Evolutionary conservation across 2,888 invertebrate species (phyloP).

Genomic region (Arrhopalites spinosus): DNA sequence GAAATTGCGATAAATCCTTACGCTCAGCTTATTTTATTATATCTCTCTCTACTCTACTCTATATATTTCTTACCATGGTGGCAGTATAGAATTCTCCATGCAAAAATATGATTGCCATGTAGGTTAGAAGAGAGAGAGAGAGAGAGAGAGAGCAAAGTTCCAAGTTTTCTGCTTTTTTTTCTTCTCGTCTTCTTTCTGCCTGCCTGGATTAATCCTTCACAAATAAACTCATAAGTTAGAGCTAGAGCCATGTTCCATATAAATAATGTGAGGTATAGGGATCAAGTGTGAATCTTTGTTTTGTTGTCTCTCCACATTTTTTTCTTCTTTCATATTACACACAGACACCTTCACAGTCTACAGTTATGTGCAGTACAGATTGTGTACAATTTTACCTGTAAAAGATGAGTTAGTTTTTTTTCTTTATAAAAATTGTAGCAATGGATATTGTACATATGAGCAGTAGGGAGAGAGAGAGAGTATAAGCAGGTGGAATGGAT

Average conservation of each 20-base stretch:
- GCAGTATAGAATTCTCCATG: too few relatives aligned
- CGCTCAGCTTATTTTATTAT: constrained; percentile 12
- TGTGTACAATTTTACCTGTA: too few relatives aligned
- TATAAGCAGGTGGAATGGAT: constrained; percentile 29
- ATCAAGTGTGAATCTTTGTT: background rate
- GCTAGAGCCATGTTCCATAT: background rate
- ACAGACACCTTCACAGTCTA: too few relatives aligned
- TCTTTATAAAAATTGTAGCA: too few relatives aligned
- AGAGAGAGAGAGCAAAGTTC: background rate
- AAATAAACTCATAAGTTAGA: constrained; percentile 2
- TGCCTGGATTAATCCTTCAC: constrained; percentile 21
- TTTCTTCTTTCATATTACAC: too few relatives aligned
- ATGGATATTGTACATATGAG: background rate
- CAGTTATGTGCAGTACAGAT: too few relatives aligned
- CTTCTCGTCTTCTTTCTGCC: constrained; percentile 2
- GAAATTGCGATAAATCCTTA: constrained; percentile 16
- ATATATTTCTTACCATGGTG: too few relatives aligned
- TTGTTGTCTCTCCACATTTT: background rate
- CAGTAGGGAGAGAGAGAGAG: background rate
- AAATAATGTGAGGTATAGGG: background rate
- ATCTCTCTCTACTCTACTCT: too few relatives aligned
- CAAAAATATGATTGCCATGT: too few relatives aligned
- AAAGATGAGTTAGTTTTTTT: too few relatives aligned
- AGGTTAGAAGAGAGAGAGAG: background rate
- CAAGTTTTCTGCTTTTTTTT: background rate